Evolutionary conservation across 37 sponge, comb jelly and placozoan genomes (phyloP), one percentile per base, ranked within the genome.

Genomic region (Cliona cf. orientalis): DNA sequence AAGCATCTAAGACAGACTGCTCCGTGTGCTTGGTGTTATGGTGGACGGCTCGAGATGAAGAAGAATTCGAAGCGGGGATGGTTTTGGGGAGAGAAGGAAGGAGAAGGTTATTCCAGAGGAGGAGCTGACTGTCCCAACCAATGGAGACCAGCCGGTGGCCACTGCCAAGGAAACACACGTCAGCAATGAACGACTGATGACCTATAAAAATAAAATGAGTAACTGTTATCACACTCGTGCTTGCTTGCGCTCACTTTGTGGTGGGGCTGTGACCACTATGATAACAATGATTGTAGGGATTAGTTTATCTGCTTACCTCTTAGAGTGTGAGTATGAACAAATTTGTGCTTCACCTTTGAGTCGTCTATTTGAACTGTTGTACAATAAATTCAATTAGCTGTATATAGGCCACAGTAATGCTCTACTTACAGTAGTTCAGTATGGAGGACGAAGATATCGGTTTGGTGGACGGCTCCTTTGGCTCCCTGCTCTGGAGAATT

Each of bases 81-180:
- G 29, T 17, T 5, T 40, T 4, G 22, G 70, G 39, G 28, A 17
- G 14, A 6, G 36, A 35, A 17, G 17, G 33, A 25, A 7, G 3
- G 25, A 45, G 37, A 29, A 75, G 62, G 25, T 67, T 42, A 3
- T 53, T 32, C 86, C 86, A 86, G 67, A 86, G 63, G 53, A 86
- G 80, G 14, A 86, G 5, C 58, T 79, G 86, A 1, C 73, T 41
- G 38, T 86, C 86, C 86, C 80, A 79, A 23, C 86, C 86, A 23
- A 86, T 31, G 14, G 86, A 86, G 4, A 72, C 63, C 41, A 86
- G 79, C 39, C 19, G 36, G 43, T 35, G 40, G 41, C 31, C 37
- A 9, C 35, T 9, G 22, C 46, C 35, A 36, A 23, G 11, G 49
- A 79, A 79, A 14, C 31, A 5, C 39, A 79, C 33, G 46, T 41